A percentile compares a stretch with the other conserved stretches of the same genome.
These are phyloP conservation scores for Stichodactyla helianthus DNA, from an alignment of 64 coral and sea anemone species.

Conservation along the genomic window DNA sequence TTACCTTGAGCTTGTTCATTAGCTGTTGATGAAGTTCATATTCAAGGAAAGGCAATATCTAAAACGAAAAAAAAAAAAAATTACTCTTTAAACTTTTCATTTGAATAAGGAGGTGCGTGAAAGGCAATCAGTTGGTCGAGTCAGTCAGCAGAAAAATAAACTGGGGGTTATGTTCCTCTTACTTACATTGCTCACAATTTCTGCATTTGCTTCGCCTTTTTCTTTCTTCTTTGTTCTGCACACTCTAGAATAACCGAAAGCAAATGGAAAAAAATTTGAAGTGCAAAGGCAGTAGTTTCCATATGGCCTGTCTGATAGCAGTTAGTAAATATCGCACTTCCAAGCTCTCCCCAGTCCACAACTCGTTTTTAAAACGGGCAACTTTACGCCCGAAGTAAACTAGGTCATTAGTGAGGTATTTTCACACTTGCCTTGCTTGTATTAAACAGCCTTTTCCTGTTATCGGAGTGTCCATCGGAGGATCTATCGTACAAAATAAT, in stretches of 20 bases:
- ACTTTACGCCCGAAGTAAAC: too few relatives aligned
- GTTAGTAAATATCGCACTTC: too few relatives aligned
- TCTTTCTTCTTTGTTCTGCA: conserved; percentile 97
- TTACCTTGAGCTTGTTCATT: conserved; percentile 92
- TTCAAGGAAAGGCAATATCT: conserved; percentile 96
- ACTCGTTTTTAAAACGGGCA: too few relatives aligned
- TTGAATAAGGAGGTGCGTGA: neutral
- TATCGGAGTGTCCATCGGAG: conserved; percentile 60
- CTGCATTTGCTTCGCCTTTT: conserved; percentile 96
- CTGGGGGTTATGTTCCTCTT: neutral
- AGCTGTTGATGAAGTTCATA: conserved; percentile 98
- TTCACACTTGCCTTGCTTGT: conserved; percentile 56
- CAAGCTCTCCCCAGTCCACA: too few relatives aligned
- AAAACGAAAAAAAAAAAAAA: neutral
- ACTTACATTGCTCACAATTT: conserved; percentile 92
- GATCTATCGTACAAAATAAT: conserved; percentile 85
- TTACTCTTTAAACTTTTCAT: neutral
- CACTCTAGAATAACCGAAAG: conserved; percentile 35
- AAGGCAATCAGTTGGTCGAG: too few relatives aligned
- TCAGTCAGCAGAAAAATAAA: too few relatives aligned
- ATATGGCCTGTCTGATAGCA: too few relatives aligned
- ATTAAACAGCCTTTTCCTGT: conserved; percentile 83
- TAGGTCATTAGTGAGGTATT: too few relatives aligned
- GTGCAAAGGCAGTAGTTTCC: too few relatives aligned
- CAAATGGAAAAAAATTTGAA: too few relatives aligned